A percentile compares a stretch with the other conserved stretches of the same genome.
These are phyloP conservation scores for Chironomus striatipennis DNA, from an alignment of 1,140 invertebrate genomes.

Conservation along the genomic window DNA sequence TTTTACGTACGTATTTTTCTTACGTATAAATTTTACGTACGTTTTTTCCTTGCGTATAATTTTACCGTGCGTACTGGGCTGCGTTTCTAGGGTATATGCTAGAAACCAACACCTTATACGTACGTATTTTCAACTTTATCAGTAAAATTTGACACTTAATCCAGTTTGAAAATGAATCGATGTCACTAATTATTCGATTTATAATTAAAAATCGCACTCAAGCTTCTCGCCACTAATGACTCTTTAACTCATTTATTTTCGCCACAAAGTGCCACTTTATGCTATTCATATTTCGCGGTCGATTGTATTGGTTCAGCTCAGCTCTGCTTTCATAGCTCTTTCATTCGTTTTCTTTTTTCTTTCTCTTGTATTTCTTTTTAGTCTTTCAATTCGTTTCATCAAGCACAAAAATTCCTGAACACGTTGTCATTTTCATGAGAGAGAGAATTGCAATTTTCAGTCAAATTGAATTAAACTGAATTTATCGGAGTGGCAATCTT, in stretches of 20 bases:
- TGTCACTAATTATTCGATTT: too few relatives aligned
- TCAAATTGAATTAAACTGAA: background rate
- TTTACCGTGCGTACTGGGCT: too few relatives aligned
- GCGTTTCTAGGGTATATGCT: too few relatives aligned
- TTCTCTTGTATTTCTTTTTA: background rate
- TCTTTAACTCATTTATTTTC: background rate
- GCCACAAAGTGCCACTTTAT: conserved; percentile 4
- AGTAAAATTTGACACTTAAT: too few relatives aligned
- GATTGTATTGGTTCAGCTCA: conserved; percentile 22
- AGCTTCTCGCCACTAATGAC: too few relatives aligned
- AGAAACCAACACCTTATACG: too few relatives aligned
- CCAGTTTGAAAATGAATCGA: too few relatives aligned
- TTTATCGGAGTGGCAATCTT: background rate
- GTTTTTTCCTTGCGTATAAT: too few relatives aligned
- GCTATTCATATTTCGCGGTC: conserved; percentile 20
- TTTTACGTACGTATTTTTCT: too few relatives aligned
- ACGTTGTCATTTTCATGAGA: background rate
- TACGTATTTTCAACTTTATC: too few relatives aligned
- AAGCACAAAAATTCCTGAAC: conserved; percentile 20
- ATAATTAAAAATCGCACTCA: too few relatives aligned
- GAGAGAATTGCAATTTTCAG: background rate
- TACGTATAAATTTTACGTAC: too few relatives aligned
- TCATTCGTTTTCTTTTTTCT: background rate
- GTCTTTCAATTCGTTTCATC: background rate
- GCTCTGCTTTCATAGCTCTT: background rate